Conservation (phyloP, 2,113 vertebrate species). For the Motacilla alba region DNA sequence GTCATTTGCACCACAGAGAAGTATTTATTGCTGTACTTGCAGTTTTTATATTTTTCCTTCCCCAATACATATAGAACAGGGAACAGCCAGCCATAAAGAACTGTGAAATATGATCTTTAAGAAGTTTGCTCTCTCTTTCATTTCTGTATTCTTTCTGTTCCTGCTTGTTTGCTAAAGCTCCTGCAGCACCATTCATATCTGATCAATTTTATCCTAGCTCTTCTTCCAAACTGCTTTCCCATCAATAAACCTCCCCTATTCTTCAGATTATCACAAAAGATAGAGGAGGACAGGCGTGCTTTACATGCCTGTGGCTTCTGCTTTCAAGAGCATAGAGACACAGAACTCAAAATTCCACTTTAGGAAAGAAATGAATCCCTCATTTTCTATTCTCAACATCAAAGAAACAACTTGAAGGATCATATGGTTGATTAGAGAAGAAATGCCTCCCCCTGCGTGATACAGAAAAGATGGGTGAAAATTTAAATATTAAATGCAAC, state of each 20-base stretch:
- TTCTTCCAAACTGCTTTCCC: neutral
- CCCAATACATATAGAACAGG: neutral
- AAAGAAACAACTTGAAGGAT: constrained; percentile 12
- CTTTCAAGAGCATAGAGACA: neutral
- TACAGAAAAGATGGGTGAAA: neutral
- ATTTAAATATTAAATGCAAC: neutral
- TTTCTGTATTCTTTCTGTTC: constrained; percentile 16
- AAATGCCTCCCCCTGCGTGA: neutral
- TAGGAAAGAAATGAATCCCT: neutral
- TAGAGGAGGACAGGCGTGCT: rapidly evolving
- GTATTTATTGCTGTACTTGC: constrained; percentile 5
- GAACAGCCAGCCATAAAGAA: constrained; percentile 29
- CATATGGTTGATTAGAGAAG: neutral
- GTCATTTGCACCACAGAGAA: constrained; percentile 25
- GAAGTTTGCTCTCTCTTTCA: neutral
- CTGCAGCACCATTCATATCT: neutral
- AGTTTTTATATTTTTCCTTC: constrained; percentile 33
- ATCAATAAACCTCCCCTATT: neutral
- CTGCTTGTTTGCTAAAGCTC: neutral
- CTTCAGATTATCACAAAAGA: neutral
- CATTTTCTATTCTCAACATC: neutral
- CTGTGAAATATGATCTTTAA: constrained; percentile 34
- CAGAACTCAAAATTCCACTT: neutral
- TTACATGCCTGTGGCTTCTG: neutral
- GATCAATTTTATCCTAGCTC: neutral